Percentiles rank a stretch among this genome's conserved stretches.
phyloP scores from a whole-genome alignment of 2,888 invertebrate species.

The Nasonia oneida region DNA sequence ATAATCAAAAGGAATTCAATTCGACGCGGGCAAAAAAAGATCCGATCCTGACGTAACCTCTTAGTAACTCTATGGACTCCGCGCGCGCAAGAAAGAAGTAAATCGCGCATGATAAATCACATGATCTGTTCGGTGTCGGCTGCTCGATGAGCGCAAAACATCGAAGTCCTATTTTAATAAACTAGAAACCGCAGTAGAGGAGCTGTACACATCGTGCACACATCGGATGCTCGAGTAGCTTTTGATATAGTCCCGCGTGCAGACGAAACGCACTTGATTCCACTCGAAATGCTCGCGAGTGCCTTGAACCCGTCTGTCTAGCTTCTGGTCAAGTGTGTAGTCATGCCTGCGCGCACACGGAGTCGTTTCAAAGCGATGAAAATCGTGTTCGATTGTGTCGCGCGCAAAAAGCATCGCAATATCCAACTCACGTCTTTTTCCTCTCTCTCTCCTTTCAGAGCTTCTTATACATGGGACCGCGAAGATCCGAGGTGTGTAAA shows the following conservation, averaged over 20 bases:
- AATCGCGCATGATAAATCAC: not conserved
- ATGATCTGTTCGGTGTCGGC: not conserved
- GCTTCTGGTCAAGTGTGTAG: conserved; percentile 7
- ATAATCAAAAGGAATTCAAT: conserved; percentile 19
- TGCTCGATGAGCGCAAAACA: not conserved
- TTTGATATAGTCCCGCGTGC: not conserved
- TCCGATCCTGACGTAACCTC: not conserved
- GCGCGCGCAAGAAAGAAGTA: not conserved
- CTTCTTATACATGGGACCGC: too few species aligned
- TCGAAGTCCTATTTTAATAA: not conserved
- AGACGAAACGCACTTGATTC: conserved; percentile 71
- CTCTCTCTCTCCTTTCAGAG: not conserved
- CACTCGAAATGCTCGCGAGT: conserved; percentile 72
- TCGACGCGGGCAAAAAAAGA: not conserved
- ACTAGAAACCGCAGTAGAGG: not conserved
- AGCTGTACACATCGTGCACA: not conserved
- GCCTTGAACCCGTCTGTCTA: conserved; percentile 68
- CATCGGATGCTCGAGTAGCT: not conserved
- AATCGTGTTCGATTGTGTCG: not conserved
- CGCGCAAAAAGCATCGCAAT: not conserved
- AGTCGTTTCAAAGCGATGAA: conserved; percentile 1
- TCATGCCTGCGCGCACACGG: not conserved
- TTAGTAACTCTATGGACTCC: too few species aligned
- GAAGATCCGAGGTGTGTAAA: not conserved
- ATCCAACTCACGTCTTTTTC: too few species aligned